Conservation (phyloP, 2,797 vertebrate species). For the Siniperca scherzeri region DNA sequence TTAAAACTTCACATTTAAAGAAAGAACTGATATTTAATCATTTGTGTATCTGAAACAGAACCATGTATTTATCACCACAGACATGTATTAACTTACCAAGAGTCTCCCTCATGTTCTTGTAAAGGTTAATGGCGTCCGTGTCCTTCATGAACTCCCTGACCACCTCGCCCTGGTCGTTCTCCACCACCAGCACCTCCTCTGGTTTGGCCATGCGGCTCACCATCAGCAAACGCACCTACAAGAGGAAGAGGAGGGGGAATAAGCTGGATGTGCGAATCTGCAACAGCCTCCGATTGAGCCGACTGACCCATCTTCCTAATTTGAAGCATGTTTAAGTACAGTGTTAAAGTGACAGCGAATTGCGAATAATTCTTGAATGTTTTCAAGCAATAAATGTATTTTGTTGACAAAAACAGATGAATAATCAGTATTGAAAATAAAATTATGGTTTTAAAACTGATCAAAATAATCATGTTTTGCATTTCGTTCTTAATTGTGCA, state of each 20-base stretch:
- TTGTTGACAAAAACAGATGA: background rate
- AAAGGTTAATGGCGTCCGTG: constrained; percentile 98
- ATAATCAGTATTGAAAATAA: background rate
- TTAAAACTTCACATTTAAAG: background rate
- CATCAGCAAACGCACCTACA: constrained; percentile 94
- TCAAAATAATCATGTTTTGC: background rate
- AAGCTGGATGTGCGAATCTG: background rate
- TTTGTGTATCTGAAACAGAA: background rate
- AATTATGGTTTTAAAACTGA: background rate
- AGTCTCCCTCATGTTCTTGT: constrained; percentile 99
- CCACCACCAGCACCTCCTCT: constrained; percentile 97
- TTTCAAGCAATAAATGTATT: background rate
- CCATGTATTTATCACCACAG: background rate
- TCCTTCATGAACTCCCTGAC: constrained; percentile 99
- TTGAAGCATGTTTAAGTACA: background rate
- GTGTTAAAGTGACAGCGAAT: background rate
- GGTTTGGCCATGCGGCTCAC: constrained; percentile 99
- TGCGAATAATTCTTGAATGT: background rate
- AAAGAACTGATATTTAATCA: background rate
- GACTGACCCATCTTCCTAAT: background rate
- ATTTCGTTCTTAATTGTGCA: background rate
- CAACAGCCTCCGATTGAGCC: too few species aligned
- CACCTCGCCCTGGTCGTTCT: constrained; percentile 98
- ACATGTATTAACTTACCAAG: constrained; percentile 83
- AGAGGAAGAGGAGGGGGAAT: background rate